Base-by-base conservation (phyloP, 1,140 invertebrate genomes). In the Drosophila tropicalis region DNA sequence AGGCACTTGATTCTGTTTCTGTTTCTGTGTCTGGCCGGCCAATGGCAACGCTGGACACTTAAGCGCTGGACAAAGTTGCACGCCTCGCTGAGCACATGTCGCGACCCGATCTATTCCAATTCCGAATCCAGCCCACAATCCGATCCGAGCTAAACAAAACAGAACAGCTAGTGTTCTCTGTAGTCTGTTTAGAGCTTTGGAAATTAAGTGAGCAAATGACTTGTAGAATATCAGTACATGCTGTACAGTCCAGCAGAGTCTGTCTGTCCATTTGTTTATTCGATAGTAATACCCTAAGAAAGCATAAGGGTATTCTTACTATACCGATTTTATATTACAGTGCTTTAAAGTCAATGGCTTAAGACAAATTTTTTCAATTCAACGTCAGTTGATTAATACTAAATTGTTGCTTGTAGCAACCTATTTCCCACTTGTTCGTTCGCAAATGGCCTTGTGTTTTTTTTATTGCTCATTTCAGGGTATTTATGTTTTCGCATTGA, bases 141-240 rank as follows among this genome's bases (percentile, higher is more conserved):
- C 54, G 19, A 29, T 62, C 40, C 39, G 12, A 47, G 73, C 66
- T 70, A 54, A 67, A 62, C 67, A 62, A 75, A 36, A 36, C 34
- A 36, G 34, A 36, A 36, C 34, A 36, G 10, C 34, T 67, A 67
- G 62, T 66, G 65, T 62, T 63, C 61, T 56, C 68, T 68, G 67
- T 72, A 81, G 81, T 85, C 82, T 57, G 65, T 76, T 74, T 44
- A 41, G 19, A 74, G 84, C 79, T 76, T 73, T 89, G 74, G 70
- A 84, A 91, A 91, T 91, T 91, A 91, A 91, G 90, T 91, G 82
- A 79, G 80, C 82, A 91, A 91, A 91, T 91, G 85, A 91, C 90
- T 91, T 91, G 90, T 91, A 91, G 90, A 91, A 87, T 74, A 83
- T 83, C 76, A 74, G 67, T 72, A 79, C 69, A 82, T 68, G 72